Evolutionary conservation across 2,113 vertebrate species (phyloP), one percentile per base, ranked within the genome.

Genomic region (Ceyx melanurus): DNA sequence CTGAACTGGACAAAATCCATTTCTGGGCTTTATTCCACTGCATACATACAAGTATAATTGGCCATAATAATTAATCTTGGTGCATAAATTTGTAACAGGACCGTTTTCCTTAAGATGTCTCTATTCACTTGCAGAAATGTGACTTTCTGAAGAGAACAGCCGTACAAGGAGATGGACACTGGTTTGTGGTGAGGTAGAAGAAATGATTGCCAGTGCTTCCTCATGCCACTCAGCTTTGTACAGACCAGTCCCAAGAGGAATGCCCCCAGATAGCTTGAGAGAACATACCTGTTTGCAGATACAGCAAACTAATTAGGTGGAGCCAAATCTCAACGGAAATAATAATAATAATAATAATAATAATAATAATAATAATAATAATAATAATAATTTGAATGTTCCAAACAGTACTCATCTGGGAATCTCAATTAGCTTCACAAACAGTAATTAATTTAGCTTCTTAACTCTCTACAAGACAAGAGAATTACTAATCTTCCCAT

Each of bases 381-480:
- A 74, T 4, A 94, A 90, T 4, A 94, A 88, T 10, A 94, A 90
- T 94, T 78, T 72, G 56, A 88, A 84, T 84, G 42, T 82, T 93
- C 74, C 88, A 92, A 94, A 90, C 42, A 90, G 62, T 66, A 77
- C 20, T 90, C 92, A 91, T 76, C 29, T 96, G 89, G 92, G 91
- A 96, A 92, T 80, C 78, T 91, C 86, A 92, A 91, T 94, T 92
- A 95, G 46, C 66, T 93, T 57, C 71, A 95, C 62, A 79, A 92
- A 92, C 31, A 89, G 86, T 94, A 96, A 96, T 96, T 94, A 96
- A 96, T 95, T 95, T 93, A 93, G 77, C 66, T 92, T 88, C 68
- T 86, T 83, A 78, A 66, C 37, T 75, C 58, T 68, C 86, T 76
- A 58, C 46, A 66, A 87, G 81, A 79, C 5, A 90, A 90, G 31